phyloP scores from a whole-genome alignment of 30 jellyfish, hydroid and myxozoan genomes.

The Hydractinia symbiolongicarpus region DNA sequence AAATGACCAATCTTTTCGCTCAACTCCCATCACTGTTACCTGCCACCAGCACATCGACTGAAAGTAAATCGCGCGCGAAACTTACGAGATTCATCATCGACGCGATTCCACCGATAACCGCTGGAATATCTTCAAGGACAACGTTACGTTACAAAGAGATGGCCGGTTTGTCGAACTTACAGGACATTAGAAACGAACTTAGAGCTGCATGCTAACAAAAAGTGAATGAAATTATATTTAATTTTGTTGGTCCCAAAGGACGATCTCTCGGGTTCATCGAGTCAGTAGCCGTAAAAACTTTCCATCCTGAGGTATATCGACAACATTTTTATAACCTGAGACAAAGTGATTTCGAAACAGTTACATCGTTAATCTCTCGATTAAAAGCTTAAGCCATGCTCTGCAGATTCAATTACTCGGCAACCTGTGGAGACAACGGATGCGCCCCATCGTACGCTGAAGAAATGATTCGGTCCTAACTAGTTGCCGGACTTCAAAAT shows the following conservation, averaged over 20 bases:
- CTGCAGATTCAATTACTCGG: background rate
- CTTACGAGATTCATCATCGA: background rate
- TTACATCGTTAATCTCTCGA: background rate
- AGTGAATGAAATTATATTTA: background rate
- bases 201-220: no score
- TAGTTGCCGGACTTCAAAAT: no score
- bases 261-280: background rate
- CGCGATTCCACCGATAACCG: constrained; percentile 9
- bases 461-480: no score
- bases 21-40: constrained; percentile 8
- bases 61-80: background rate
- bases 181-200: no score
- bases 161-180: constrained; percentile 6
- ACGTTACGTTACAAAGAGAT: constrained; percentile 18
- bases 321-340: background rate
- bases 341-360: background rate
- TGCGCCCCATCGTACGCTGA: background rate
- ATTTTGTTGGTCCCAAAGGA: background rate
- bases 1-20: background rate
- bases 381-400: background rate
- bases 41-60: background rate
- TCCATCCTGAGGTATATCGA: constrained; percentile 20
- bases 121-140: background rate
- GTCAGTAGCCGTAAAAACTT: constrained; percentile 14
- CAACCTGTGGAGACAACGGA: constrained; percentile 6